Percentiles rank a stretch among this genome's conserved stretches.
phyloP scores from a whole-genome alignment of 1,140 invertebrate genomes.

The Pygmarrhopalites habei region DNA sequence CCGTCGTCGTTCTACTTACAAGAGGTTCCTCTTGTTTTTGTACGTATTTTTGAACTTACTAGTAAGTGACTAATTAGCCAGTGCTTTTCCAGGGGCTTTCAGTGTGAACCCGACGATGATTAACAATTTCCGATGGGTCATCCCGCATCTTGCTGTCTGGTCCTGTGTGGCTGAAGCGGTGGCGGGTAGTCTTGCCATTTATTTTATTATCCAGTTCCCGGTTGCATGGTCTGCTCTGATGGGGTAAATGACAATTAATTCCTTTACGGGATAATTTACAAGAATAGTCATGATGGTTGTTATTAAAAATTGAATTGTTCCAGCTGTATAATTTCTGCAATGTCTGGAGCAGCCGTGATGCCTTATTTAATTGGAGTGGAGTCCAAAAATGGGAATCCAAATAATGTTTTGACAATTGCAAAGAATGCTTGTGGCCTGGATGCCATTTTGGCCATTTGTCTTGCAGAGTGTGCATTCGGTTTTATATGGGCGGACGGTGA shows the following conservation, averaged over 20 bases:
- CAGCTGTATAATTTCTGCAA: slow-evolving; percentile 32
- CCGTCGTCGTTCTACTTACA: slow-evolving; percentile 26
- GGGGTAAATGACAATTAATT: slow-evolving; percentile 30
- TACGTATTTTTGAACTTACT: too few species aligned
- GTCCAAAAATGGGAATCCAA: slow-evolving; percentile 4
- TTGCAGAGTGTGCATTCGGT: slow-evolving; percentile 27
- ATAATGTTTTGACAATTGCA: slow-evolving; percentile 24
- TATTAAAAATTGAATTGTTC: too few species aligned
- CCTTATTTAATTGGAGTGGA: slow-evolving; percentile 20
- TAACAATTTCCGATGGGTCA: slow-evolving; percentile 24
- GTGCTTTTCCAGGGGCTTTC: slow-evolving; percentile 36
- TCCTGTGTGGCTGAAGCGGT: slow-evolving; percentile 26
- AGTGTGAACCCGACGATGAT: slow-evolving; percentile 20
- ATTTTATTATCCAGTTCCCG: slow-evolving; percentile 24
- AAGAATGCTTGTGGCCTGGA: slow-evolving; percentile 34
- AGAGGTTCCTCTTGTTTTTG: too few species aligned
- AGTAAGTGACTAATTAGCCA: too few species aligned
- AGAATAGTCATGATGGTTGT: background rate
- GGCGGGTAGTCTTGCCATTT: slow-evolving; percentile 11
- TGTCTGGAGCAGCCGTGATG: slow-evolving; percentile 22
- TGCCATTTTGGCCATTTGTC: slow-evolving; percentile 31
- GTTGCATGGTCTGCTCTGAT: slow-evolving; percentile 19
- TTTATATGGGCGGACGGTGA: slow-evolving; percentile 30
- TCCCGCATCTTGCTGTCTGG: slow-evolving; percentile 25
- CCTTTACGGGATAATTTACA: too few species aligned